Conservation (phyloP, 2,888 invertebrate genomes). For the Agrotis ipsilon region DNA sequence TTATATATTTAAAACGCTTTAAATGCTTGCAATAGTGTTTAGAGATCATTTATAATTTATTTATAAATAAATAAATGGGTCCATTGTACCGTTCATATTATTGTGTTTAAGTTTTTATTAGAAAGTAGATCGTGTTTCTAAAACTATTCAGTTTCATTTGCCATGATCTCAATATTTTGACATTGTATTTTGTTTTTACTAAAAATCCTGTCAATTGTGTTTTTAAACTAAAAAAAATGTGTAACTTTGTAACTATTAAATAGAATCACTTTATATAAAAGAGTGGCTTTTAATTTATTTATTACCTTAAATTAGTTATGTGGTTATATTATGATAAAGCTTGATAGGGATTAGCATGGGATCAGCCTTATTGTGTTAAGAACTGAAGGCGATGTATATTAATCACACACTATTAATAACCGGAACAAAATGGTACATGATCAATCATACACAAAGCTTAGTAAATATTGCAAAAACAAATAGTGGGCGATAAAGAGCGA, state of each 20-base stretch:
- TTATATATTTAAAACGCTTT: conserved; percentile 57
- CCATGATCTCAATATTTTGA: conserved; percentile 66
- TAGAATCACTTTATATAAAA: conserved; percentile 38
- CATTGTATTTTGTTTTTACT: conserved; percentile 52
- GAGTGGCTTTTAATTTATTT: no score
- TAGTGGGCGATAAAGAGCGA: no score
- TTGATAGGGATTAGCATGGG: no score
- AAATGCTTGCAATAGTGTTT: conserved; percentile 47
- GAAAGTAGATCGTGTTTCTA: conserved; percentile 46
- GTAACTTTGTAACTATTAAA: conserved; percentile 55
- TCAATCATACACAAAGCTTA: background rate
- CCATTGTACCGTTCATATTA: conserved; percentile 48
- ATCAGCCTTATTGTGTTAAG: background rate
- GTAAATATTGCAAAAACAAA: no score
- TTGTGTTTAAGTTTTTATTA: conserved; percentile 44
- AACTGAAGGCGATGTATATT: conserved; percentile 1
- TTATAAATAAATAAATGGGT: conserved; percentile 53
- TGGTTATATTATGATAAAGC: no score
- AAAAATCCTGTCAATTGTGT: conserved; percentile 43
- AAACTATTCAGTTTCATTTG: conserved; percentile 58
- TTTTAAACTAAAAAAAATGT: conserved; percentile 40
- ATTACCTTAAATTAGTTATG: no score
- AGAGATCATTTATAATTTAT: conserved; percentile 52
- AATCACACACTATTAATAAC: conserved; percentile 19
- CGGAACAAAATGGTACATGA: conserved; percentile 20